A percentile compares a stretch with the other conserved stretches of the same genome.
These are phyloP conservation scores for Paracyclopina nana DNA, from an alignment of 1,140 invertebrate species.

Conservation along the genomic window DNA sequence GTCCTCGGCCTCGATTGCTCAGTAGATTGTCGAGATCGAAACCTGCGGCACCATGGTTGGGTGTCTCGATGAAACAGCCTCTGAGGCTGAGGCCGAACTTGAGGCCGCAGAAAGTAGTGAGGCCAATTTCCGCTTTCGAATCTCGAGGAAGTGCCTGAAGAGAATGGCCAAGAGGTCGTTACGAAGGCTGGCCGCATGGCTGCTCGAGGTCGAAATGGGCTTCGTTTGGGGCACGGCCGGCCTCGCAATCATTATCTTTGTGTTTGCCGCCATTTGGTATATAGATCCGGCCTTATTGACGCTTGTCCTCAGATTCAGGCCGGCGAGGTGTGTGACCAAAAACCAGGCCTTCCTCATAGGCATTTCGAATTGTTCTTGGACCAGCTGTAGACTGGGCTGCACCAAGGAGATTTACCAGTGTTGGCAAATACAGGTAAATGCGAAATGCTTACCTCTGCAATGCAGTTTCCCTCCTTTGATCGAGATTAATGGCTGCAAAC, in stretches of 20 bases:
- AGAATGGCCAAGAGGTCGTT: not conserved
- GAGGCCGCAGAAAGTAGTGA: no score
- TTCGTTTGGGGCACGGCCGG: conserved; percentile 14
- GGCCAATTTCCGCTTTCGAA: no score
- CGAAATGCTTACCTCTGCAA: no score
- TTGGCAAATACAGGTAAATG: conserved; percentile 22
- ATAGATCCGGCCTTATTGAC: conserved; percentile 23
- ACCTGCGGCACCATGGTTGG: no score
- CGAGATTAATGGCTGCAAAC: no score
- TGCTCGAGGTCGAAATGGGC: conserved; percentile 13
- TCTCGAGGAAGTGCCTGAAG: not conserved
- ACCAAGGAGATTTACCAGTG: conserved; percentile 24
- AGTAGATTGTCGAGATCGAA: no score
- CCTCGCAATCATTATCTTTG: conserved; percentile 12
- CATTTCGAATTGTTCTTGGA: conserved; percentile 24
- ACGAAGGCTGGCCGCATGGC: conserved; percentile 3
- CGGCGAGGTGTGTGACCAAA: conserved; percentile 22
- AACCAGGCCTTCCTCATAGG: conserved; percentile 20
- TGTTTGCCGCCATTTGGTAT: conserved; percentile 16
- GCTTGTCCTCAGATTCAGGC: conserved; percentile 21
- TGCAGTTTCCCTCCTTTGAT: no score
- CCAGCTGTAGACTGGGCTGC: conserved; percentile 24
- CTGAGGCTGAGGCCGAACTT: no score
- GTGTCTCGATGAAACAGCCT: no score
- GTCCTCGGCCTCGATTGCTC: no score